A percentile compares a stretch with the other conserved stretches of the same genome.
phyloP scores from a whole-genome alignment of 2,888 invertebrate genomes.

The Halictus quadricinctus region DNA sequence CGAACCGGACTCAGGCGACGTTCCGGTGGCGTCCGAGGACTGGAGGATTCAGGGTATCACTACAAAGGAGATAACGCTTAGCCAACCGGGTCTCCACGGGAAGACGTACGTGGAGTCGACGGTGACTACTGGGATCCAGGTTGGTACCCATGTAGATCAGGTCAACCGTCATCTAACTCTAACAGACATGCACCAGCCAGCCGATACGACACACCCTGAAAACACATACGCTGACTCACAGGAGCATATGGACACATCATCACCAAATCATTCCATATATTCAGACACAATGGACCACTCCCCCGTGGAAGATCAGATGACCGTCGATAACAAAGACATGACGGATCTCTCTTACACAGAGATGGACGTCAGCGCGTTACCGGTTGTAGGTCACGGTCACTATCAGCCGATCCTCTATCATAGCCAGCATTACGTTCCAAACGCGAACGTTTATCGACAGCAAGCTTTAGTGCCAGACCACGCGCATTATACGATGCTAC shows the following conservation, averaged over 20 bases:
- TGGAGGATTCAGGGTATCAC: slow-evolving; percentile 78
- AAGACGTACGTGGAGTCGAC: slow-evolving; percentile 81
- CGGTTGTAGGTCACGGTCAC: slow-evolving; percentile 72
- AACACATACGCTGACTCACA: slow-evolving; percentile 80
- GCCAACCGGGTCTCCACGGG: slow-evolving; percentile 75
- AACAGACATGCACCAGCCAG: slow-evolving; percentile 81
- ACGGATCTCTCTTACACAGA: slow-evolving; percentile 67
- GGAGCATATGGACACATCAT: slow-evolving; percentile 80
- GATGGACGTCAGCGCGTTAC: slow-evolving; percentile 68
- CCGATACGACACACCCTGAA: slow-evolving; percentile 82
- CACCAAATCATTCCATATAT: slow-evolving; percentile 80
- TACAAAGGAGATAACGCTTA: slow-evolving; percentile 77
- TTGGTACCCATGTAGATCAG: slow-evolving; percentile 81
- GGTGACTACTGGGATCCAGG: slow-evolving; percentile 82
- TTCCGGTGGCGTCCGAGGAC: slow-evolving; percentile 75
- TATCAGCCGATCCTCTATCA: slow-evolving; percentile 77
- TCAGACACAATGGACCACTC: slow-evolving; percentile 78
- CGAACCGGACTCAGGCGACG: slow-evolving; percentile 88
- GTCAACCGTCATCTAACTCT: slow-evolving; percentile 80
- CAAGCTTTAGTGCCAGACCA: slow-evolving; percentile 74
- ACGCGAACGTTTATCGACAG: slow-evolving; percentile 74
- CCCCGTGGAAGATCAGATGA: slow-evolving; percentile 73
- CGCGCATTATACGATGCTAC: slow-evolving; percentile 69
- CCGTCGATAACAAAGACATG: slow-evolving; percentile 66
- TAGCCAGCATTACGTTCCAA: slow-evolving; percentile 72